Evolutionary conservation across 2,888 invertebrate species (phyloP).

Genomic region (Tortrix viridana): DNA sequence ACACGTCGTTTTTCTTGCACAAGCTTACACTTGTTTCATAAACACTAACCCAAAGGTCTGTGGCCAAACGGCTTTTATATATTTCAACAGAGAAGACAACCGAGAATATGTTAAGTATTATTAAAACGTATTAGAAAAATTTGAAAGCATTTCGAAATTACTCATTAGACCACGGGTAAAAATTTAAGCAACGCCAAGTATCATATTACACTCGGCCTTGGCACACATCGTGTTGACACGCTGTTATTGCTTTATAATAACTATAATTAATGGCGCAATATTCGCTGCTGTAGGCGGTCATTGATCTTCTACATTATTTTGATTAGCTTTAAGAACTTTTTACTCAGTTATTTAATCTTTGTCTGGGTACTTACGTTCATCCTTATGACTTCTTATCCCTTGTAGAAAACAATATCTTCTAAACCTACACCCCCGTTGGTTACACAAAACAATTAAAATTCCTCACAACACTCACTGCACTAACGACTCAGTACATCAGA

Average conservation of each 20-base stretch:
- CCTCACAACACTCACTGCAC: constrained; percentile 36
- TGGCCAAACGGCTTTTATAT: constrained; percentile 13
- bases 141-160: constrained; percentile 33
- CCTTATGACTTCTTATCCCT: constrained; percentile 57
- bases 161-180: constrained; percentile 29
- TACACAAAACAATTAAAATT: constrained; percentile 38
- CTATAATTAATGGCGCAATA: constrained; percentile 47
- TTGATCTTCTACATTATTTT: constrained; percentile 34
- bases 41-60: constrained; percentile 23
- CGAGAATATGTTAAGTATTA: constrained; percentile 30
- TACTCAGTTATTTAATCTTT: not conserved
- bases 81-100: constrained; percentile 23
- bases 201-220: constrained; percentile 49
- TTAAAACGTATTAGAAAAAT: constrained; percentile 22
- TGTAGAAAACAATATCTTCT: constrained; percentile 41
- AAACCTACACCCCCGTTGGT: constrained; percentile 11
- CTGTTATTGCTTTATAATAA: constrained; percentile 44
- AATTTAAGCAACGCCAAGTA: constrained; percentile 40
- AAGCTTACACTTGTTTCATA: constrained; percentile 28
- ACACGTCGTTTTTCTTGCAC: constrained; percentile 18
- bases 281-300: constrained; percentile 40
- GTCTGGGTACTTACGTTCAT: constrained; percentile 68
- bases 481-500: constrained; percentile 40
- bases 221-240: constrained; percentile 44
- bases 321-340: not conserved